These are phyloP conservation scores for Aradophagus sp. DNA, from an alignment of 1,140 invertebrate species.

Conservation along the genomic window DNA sequence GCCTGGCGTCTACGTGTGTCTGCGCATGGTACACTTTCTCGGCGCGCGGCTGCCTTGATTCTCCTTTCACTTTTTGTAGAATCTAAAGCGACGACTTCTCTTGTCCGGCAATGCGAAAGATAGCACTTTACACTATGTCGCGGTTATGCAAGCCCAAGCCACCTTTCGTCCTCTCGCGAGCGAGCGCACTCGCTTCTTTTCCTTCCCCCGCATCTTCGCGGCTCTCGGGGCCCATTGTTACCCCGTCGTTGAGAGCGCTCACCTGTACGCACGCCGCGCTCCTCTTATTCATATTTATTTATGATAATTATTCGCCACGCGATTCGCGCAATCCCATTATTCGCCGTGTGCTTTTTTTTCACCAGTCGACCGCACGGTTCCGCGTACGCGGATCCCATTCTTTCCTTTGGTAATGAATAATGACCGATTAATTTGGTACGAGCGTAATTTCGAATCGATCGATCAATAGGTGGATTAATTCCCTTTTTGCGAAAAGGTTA, in stretches of 20 bases:
- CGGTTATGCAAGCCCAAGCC: slow-evolving; percentile 19
- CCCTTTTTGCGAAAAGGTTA: too few relatives aligned
- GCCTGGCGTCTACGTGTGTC: slow-evolving; percentile 15
- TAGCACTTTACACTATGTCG: slow-evolving; percentile 43
- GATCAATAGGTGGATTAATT: too few relatives aligned
- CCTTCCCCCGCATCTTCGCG: neutral
- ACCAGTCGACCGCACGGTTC: too few relatives aligned
- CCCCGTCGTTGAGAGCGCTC: neutral
- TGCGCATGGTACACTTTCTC: slow-evolving; percentile 60
- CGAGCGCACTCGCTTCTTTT: neutral
- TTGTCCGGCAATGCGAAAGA: slow-evolving; percentile 50
- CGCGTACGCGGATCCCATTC: too few relatives aligned
- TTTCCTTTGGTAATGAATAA: too few relatives aligned
- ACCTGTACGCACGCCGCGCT: neutral
- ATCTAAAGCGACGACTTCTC: slow-evolving; percentile 53
- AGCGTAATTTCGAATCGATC: too few relatives aligned
- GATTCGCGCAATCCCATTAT: neutral
- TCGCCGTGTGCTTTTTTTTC: too few relatives aligned
- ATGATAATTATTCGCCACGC: too few relatives aligned
- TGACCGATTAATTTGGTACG: too few relatives aligned
- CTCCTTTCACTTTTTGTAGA: slow-evolving; percentile 67
- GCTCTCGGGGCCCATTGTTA: neutral
- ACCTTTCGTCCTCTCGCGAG: neutral
- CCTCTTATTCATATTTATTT: too few relatives aligned
- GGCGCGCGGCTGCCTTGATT: slow-evolving; percentile 57